A percentile compares a stretch with the other conserved stretches of the same genome.
Evolutionary conservation across 2,113 vertebrate species (phyloP).

Genomic region (cattle (Bos taurus)): DNA sequence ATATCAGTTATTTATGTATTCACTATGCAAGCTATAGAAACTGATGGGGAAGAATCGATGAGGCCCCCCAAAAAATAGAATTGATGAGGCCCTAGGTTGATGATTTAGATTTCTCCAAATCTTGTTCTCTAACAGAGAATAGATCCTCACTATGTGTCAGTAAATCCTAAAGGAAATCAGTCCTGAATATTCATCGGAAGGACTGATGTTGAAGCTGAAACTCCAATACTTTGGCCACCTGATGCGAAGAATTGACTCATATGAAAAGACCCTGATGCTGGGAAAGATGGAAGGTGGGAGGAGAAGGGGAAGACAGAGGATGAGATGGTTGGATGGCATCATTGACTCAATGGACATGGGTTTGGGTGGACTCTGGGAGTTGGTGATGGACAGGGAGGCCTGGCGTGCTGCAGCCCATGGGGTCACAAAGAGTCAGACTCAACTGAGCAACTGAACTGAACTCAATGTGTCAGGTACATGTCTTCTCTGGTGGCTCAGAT

Average conservation of each 20-base stretch:
- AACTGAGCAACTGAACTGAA: too few relatives aligned
- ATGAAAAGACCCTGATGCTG: background rate
- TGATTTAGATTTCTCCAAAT: background rate
- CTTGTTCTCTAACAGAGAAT: background rate
- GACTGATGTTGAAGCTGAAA: background rate
- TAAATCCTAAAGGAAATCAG: background rate
- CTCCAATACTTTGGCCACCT: background rate
- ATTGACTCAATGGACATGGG: too few relatives aligned
- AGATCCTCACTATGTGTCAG: background rate
- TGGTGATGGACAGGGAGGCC: too few relatives aligned
- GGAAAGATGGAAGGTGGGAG: background rate
- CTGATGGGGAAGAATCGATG: background rate
- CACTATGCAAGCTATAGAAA: background rate
- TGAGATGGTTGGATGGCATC: too few relatives aligned
- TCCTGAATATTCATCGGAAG: background rate
- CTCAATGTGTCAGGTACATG: background rate
- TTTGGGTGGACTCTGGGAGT: fast-evolving
- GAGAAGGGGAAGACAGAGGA: too few relatives aligned
- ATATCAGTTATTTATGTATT: constrained; percentile 22
- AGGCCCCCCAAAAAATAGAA: background rate
- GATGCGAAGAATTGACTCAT: background rate
- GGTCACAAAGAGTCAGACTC: too few relatives aligned
- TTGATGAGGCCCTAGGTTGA: background rate
- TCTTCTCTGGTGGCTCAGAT: background rate
- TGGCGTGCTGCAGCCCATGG: too few relatives aligned